Evolutionary conservation across 2,113 vertebrate genomes (phyloP), one percentile per base, ranked within the genome.

Genomic region (Psilopsiagon aurifrons): DNA sequence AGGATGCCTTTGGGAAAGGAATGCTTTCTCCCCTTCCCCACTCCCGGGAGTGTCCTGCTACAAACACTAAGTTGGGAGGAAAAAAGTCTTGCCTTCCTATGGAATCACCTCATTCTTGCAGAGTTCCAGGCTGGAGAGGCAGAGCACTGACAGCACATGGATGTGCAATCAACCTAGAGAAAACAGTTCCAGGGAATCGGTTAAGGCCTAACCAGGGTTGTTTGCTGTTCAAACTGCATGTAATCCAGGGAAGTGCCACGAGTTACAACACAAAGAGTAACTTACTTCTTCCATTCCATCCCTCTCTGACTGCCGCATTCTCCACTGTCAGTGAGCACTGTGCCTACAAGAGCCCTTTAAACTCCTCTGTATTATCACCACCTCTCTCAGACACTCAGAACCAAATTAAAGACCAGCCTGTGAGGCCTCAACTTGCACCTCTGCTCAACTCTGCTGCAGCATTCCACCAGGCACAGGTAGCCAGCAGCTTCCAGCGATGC

Each of bases 21-120:
- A 31, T 57, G 54, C 3, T 41, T 19, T 2, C 7, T 25, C 27
- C n/a, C 29, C 14, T 3, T 25, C 27, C 37, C 35, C 16, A 2
- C 41, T 14, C 33, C 35, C 9, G 17, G 37, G 41, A 51, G 4
- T 4, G 11, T n/a, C 47, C 85, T 52, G 60, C 73, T 22, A 4
- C 54, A 14, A 22, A 2, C 69, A 6, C 12, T 1, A 2, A 11
- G 25, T 5, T 0, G 0, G 44, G 37, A 10, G 28, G 44, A 3
- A 54, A 44, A 44, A 78, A 28, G 17, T 49, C 44, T 47, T 27
- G 13, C 35, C 33, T 41, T 22, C 35, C 79, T 68, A 4, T 2
- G 11, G 14, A 11, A n/a, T 1, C 7, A 0, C 24, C 75, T 29
- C 7, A 4, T 62, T 16, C 17, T n/a, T 43, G 17, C 62, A 13